Conservation (phyloP, 2,113 vertebrate species). For the Grus americana region DNA sequence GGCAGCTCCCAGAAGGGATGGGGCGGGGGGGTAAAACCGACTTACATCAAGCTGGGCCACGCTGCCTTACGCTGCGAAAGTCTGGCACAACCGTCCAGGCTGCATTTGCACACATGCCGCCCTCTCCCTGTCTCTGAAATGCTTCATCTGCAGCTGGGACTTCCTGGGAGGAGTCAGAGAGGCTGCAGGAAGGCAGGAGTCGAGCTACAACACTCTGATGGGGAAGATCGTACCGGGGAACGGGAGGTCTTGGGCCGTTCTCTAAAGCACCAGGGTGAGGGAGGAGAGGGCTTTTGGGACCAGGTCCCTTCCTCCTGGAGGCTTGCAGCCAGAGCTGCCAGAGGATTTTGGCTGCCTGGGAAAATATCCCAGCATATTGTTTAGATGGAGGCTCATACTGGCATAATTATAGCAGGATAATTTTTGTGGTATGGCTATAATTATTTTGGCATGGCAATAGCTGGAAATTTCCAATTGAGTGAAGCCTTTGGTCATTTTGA, state of each 20-base stretch:
- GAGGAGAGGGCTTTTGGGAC: background rate
- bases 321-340: background rate
- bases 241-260: rapidly evolving
- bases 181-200: background rate
- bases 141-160: background rate
- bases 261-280: background rate
- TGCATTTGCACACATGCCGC: background rate
- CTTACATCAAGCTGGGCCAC: constrained; percentile 13
- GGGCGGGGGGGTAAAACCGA: background rate
- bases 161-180: constrained; percentile 54
- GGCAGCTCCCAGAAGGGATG: background rate
- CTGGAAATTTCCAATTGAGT: background rate
- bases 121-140: rapidly evolving
- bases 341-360: background rate
- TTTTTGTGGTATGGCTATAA: background rate
- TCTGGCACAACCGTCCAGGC: background rate
- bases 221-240: background rate
- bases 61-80: background rate
- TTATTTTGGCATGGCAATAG: background rate
- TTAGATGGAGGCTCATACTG: background rate
- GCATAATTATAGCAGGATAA: rapidly evolving
- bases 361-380: background rate
- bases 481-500: background rate
- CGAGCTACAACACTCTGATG: rapidly evolving
- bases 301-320: background rate